Evolutionary conservation across 2,113 vertebrate genomes (phyloP).

Genomic region (Morone chrysops): DNA sequence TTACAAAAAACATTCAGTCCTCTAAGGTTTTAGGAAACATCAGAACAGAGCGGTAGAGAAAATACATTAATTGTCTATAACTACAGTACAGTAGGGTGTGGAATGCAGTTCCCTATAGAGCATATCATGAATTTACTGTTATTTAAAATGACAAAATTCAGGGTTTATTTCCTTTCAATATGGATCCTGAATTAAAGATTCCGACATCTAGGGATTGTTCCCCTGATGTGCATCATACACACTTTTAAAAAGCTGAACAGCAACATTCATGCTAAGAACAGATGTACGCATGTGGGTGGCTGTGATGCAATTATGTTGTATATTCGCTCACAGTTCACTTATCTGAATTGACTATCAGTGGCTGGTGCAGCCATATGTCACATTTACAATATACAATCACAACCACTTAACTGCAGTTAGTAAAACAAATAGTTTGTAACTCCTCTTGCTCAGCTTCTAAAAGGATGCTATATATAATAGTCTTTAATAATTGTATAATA

Average conservation of each 20-base stretch:
- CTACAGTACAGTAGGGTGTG: background rate
- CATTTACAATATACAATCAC: background rate
- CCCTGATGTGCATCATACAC: background rate
- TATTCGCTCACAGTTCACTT: conserved; percentile 6
- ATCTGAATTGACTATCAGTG: background rate
- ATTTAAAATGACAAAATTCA: background rate
- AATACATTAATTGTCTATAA: background rate
- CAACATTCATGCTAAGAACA: conserved; percentile 5
- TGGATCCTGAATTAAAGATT: background rate
- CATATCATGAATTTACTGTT: background rate
- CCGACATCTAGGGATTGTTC: background rate
- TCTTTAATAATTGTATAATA: background rate
- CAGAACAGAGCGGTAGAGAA: background rate
- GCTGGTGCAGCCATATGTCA: conserved; percentile 11
- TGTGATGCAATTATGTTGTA: background rate
- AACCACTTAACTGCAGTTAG: background rate
- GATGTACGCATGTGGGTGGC: background rate
- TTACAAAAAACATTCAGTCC: conserved; percentile 27
- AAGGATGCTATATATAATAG: background rate
- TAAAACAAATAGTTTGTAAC: background rate
- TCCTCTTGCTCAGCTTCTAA: background rate
- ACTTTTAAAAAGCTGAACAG: background rate
- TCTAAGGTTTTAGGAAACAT: conserved; percentile 21
- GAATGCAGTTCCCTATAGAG: background rate
- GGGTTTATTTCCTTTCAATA: background rate